These are phyloP conservation scores for Corythaeola cristata DNA, from an alignment of 2,113 vertebrate species.

Conservation along the genomic window DNA sequence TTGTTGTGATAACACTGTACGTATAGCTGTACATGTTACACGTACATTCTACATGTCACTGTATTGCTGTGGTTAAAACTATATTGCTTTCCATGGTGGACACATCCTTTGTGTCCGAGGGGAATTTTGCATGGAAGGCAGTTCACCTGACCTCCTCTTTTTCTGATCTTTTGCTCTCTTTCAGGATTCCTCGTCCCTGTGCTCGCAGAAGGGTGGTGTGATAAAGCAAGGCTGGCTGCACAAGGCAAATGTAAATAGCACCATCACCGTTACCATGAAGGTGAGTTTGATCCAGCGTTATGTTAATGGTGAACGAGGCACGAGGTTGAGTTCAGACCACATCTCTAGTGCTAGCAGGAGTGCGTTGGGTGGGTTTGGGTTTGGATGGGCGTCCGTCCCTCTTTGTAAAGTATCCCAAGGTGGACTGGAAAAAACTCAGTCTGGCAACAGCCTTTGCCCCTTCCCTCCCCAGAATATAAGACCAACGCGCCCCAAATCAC, in stretches of 20 bases:
- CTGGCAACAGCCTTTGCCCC: background rate
- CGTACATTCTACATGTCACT: rapidly evolving
- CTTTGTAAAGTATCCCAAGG: background rate
- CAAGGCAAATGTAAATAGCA: slow-evolving; percentile 96
- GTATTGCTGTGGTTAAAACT: background rate
- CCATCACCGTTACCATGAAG: slow-evolving; percentile 97
- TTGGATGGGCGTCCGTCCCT: background rate
- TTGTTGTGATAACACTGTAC: background rate
- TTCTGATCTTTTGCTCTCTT: background rate
- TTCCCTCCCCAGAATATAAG: background rate
- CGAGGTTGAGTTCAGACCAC: background rate
- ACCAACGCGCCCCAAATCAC: background rate
- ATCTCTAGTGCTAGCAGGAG: background rate
- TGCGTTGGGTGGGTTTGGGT: rapidly evolving
- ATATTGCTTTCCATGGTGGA: background rate
- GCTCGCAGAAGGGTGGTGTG: slow-evolving; percentile 93
- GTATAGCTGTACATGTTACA: background rate
- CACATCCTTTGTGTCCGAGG: background rate
- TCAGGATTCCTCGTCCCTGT: slow-evolving; percentile 90
- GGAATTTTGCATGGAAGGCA: background rate
- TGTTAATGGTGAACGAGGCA: rapidly evolving
- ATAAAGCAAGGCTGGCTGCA: slow-evolving; percentile 98
- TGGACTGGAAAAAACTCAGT: background rate
- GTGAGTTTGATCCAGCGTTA: slow-evolving; percentile 71
- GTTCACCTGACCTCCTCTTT: background rate